Percentiles rank a stretch among this genome's conserved stretches.
Conservation (phyloP, 2,113 vertebrate species). For the Stictonetta naevosa region DNA sequence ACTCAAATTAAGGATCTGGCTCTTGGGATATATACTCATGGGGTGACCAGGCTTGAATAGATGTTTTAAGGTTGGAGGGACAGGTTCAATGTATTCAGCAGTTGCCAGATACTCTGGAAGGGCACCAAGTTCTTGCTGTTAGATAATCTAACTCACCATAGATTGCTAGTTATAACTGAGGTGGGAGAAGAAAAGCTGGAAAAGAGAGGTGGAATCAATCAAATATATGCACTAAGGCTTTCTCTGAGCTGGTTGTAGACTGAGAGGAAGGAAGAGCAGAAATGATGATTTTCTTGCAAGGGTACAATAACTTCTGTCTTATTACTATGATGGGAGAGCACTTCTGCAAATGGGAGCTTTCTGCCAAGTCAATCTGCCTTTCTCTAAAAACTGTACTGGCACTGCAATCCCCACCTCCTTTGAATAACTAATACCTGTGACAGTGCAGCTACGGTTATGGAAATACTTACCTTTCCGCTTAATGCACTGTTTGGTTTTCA, state of each 20-base stretch:
- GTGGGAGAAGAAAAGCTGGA: background rate
- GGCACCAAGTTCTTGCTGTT: background rate
- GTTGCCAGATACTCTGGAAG: background rate
- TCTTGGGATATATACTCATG: accelerated
- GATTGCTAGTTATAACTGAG: background rate
- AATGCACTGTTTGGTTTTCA: background rate
- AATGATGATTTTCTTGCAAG: background rate
- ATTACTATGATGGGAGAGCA: background rate
- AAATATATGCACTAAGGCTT: background rate
- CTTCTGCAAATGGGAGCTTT: background rate
- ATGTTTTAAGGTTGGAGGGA: background rate
- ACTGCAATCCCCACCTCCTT: background rate
- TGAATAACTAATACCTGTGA: background rate
- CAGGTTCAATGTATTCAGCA: background rate
- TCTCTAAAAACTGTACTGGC: background rate
- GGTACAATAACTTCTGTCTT: background rate
- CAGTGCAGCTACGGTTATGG: background rate
- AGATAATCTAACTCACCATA: background rate
- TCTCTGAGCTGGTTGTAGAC: background rate
- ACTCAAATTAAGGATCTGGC: background rate
- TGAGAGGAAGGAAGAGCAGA: background rate
- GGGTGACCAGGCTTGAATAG: background rate
- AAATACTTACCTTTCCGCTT: background rate
- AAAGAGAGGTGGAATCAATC: background rate
- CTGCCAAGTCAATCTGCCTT: background rate